Conservation (phyloP, 53 echinoderm and acorn worm genomes). For the Echinarachnius parma region DNA sequence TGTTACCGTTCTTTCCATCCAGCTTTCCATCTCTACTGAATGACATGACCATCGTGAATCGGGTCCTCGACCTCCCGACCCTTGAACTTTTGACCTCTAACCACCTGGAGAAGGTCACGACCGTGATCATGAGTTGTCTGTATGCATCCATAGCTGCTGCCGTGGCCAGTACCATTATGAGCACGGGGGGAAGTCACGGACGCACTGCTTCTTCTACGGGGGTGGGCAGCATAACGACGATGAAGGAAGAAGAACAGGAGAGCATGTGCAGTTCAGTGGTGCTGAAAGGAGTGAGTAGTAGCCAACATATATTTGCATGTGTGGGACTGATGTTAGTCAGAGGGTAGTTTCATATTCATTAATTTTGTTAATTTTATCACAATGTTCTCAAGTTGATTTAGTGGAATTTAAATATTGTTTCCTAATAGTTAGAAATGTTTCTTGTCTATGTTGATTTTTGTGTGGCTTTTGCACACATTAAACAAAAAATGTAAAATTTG, state of each 20-base stretch:
- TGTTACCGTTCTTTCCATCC: slow-evolving; percentile 27
- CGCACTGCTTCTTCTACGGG: slow-evolving; percentile 19
- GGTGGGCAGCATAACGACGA: slow-evolving; percentile 25
- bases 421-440: too few species aligned
- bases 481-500: too few species aligned
- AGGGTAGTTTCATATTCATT: too few species aligned
- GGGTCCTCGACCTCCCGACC: slow-evolving; percentile 88
- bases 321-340: too few species aligned
- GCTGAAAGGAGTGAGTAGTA: slow-evolving; percentile 88
- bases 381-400: too few species aligned
- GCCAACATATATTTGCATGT: too few species aligned
- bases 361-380: too few species aligned
- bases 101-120: slow-evolving; percentile 89
- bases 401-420: too few species aligned
- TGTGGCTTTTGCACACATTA: too few species aligned
- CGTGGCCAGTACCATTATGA: slow-evolving; percentile 72
- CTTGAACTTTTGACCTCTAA: slow-evolving; percentile 90
- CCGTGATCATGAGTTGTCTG: slow-evolving; percentile 95
- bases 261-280: slow-evolving; percentile 76
- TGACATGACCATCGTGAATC: slow-evolving; percentile 95
- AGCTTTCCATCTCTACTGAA: slow-evolving; percentile 92
- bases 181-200: slow-evolving; percentile 33
- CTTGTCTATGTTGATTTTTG: too few species aligned
- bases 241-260: slow-evolving; percentile 88
- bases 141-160: slow-evolving; percentile 88